Conservation (phyloP, 92 coral and sea anemone genomes). For the Siderastrea siderea region DNA sequence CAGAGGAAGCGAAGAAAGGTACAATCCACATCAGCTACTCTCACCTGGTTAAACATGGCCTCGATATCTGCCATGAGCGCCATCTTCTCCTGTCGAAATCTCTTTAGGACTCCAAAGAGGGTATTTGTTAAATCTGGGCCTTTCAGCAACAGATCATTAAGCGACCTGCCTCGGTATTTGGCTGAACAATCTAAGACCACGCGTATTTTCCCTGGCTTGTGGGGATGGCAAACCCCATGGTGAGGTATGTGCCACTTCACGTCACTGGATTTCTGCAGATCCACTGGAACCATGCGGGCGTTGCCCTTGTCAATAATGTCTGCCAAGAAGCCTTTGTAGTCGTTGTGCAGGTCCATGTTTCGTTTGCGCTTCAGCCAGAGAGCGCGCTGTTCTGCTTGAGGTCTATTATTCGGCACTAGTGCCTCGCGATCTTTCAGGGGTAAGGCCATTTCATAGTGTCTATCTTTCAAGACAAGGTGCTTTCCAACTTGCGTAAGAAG, state of each 20-base stretch:
- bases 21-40: conserved; percentile 13
- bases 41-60: conserved; percentile 34
- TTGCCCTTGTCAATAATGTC: conserved; percentile 26
- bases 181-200: conserved; percentile 12
- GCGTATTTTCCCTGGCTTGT: conserved; percentile 9
- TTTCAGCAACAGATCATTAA: conserved; percentile 28
- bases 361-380: conserved; percentile 17
- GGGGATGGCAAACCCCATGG: conserved; percentile 38
- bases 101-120: conserved; percentile 20
- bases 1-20: conserved; percentile 35
- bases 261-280: background rate
- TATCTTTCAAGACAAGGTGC: too few species aligned
- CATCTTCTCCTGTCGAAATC: conserved; percentile 15
- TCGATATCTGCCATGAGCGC: conserved; percentile 43
- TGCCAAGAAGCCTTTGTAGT: conserved; percentile 20
- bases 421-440: conserved; percentile 15
- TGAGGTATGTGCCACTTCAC: conserved; percentile 40
- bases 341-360: background rate
- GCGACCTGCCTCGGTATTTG: conserved; percentile 10
- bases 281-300: conserved; percentile 30
- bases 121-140: conserved; percentile 38
- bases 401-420: conserved; percentile 8
- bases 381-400: conserved; percentile 21
- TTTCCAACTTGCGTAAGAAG: too few species aligned
- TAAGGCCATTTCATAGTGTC: too few species aligned